These are phyloP conservation scores for Semaprochilodus insignis DNA, from an alignment of 2,797 vertebrate genomes.

Conservation along the genomic window DNA sequence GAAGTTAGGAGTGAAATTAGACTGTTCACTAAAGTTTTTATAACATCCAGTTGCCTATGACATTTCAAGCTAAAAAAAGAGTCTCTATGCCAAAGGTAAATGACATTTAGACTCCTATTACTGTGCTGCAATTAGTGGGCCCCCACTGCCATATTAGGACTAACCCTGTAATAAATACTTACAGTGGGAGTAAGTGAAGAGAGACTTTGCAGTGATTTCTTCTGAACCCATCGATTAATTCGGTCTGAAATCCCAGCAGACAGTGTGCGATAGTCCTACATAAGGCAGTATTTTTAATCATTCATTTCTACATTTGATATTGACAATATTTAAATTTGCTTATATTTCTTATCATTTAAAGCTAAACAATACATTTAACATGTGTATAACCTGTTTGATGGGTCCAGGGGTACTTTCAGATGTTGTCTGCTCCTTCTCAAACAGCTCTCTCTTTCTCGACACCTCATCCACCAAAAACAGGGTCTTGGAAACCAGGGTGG, in stretches of 20 bases:
- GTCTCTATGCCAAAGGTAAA: too few species aligned
- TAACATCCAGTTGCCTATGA: too few species aligned
- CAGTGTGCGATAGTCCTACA: conserved; percentile 81
- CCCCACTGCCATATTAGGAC: background rate
- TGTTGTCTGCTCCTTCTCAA: conserved; percentile 82
- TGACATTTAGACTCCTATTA: background rate
- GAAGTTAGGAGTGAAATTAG: too few species aligned
- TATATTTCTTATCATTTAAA: background rate
- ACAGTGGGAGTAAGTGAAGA: conserved; percentile 66
- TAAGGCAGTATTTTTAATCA: background rate
- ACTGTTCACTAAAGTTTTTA: too few species aligned
- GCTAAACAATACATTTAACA: background rate
- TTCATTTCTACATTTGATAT: background rate
- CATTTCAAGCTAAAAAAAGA: too few species aligned
- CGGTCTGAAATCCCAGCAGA: conserved; percentile 83
- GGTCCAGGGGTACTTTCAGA: conserved; percentile 51
- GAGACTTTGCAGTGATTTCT: conserved; percentile 69
- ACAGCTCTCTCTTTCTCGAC: conserved; percentile 89
- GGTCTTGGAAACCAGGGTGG: conserved; percentile 75
- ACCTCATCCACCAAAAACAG: conserved; percentile 83
- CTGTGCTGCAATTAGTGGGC: background rate
- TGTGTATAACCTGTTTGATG: conserved; percentile 76
- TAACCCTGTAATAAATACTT: conserved; percentile 23
- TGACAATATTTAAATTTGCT: background rate
- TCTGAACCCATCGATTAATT: conserved; percentile 87